Evolutionary conservation across 2,888 invertebrate species (phyloP).

Genomic region (Steinernema hermaphroditum): DNA sequence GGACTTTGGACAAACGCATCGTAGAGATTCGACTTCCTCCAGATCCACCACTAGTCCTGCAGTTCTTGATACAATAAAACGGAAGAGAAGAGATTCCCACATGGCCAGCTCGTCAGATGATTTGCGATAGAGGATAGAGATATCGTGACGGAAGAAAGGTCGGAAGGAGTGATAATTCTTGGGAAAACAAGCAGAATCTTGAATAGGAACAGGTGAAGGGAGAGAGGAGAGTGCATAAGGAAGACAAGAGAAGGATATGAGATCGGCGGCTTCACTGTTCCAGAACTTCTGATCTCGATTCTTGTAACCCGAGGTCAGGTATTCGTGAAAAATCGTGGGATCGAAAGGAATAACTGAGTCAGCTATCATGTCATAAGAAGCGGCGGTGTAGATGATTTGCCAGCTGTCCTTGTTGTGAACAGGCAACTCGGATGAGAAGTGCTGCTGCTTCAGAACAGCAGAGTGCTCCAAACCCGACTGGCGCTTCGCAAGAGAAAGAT

Average conservation of each 20-base stretch:
- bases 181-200: background rate
- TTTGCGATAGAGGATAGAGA: constrained; percentile 55
- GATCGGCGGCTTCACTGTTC: constrained; percentile 46
- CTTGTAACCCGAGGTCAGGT: constrained; percentile 56
- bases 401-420: constrained; percentile 58
- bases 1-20: constrained; percentile 51
- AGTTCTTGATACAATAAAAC: constrained; percentile 22
- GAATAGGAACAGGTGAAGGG: background rate
- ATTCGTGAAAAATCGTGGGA: constrained; percentile 45
- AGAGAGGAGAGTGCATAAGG: background rate
- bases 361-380: constrained; percentile 46
- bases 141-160: constrained; percentile 52
- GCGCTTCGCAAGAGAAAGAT: constrained; percentile 50
- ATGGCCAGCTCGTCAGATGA: constrained; percentile 30
- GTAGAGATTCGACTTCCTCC: constrained; percentile 45
- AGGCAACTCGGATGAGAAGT: constrained; percentile 31
- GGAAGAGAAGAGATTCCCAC: constrained; percentile 35
- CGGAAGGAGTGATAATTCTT: constrained; percentile 41
- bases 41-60: constrained; percentile 41
- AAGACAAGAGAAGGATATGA: constrained; percentile 42
- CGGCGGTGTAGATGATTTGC: constrained; percentile 55
- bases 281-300: constrained; percentile 55
- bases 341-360: constrained; percentile 37
- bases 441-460: background rate
- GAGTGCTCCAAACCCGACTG: constrained; percentile 50